These are phyloP conservation scores for Chlamydotis undulata DNA, from an alignment of 2,113 vertebrate species.

Conservation along the genomic window DNA sequence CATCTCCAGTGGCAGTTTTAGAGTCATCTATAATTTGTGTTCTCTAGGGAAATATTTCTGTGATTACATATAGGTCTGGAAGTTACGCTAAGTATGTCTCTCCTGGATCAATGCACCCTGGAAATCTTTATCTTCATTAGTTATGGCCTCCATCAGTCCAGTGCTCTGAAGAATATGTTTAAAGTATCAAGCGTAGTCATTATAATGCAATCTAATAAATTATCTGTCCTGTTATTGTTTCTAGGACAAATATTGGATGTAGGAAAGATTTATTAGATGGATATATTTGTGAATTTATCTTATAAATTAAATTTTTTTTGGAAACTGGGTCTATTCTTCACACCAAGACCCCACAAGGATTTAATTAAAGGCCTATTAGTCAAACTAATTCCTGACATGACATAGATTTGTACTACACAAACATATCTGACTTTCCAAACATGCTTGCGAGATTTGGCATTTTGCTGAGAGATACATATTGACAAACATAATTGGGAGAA, in stretches of 20 bases:
- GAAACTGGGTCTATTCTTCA: constrained; percentile 68
- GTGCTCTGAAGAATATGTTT: not conserved
- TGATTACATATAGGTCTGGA: constrained; percentile 52
- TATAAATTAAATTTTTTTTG: constrained; percentile 76
- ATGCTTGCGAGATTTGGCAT: constrained; percentile 69
- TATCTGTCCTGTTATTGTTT: constrained; percentile 56
- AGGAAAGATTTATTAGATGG: constrained; percentile 65
- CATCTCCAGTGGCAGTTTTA: constrained; percentile 59
- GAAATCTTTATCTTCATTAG: constrained; percentile 57
- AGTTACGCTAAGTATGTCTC: constrained; percentile 4
- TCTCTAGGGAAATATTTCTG: constrained; percentile 53
- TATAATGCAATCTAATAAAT: constrained; percentile 63
- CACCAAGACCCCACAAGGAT: constrained; percentile 80
- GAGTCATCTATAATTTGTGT: constrained; percentile 52
- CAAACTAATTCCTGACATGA: constrained; percentile 81
- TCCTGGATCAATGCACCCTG: constrained; percentile 31
- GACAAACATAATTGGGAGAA: constrained; percentile 73
- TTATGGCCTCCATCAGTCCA: not conserved
- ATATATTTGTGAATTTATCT: constrained; percentile 76
- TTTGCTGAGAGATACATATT: constrained; percentile 75
- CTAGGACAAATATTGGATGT: constrained; percentile 45
- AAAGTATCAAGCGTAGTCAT: not conserved
- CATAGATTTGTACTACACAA: constrained; percentile 79
- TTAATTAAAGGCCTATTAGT: constrained; percentile 83
- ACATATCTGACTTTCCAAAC: constrained; percentile 79